Evolutionary conservation across 2,888 invertebrate genomes (phyloP).

Genomic region (Lycocerus yunnanus): DNA sequence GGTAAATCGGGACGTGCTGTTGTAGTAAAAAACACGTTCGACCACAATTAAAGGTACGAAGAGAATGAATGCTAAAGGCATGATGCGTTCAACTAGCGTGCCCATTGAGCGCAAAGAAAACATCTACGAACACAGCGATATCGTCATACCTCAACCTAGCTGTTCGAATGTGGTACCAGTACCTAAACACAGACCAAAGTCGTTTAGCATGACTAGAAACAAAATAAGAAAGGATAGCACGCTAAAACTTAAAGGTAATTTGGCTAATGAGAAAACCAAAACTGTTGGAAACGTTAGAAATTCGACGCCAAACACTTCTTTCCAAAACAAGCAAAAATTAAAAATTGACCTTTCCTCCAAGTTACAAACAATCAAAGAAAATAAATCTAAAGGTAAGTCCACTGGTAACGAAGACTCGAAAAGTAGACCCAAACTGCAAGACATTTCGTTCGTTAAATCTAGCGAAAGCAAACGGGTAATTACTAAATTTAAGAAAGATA

Average conservation of each 20-base stretch:
- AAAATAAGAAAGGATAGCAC: conserved; percentile 12
- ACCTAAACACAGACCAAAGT: conserved; percentile 19
- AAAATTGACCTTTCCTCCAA: conserved; percentile 25
- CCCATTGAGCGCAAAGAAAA: conserved; percentile 51
- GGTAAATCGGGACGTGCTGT: conserved; percentile 44
- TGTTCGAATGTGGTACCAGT: conserved; percentile 38
- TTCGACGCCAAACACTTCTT: conserved; percentile 17
- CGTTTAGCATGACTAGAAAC: conserved; percentile 5
- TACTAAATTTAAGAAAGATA: conserved; percentile 46
- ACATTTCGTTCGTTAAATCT: conserved; percentile 52
- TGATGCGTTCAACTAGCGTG: conserved; percentile 37
- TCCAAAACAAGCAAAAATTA: conserved; percentile 16
- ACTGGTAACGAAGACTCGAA: conserved; percentile 22
- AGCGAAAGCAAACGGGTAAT: conserved; percentile 50
- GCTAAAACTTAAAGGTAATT: conserved; percentile 13
- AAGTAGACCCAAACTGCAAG: conserved; percentile 45
- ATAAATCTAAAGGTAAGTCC: conserved; percentile 15
- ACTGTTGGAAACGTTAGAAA: conserved; percentile 21
- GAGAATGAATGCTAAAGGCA: conserved; percentile 25
- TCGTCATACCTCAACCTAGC: conserved; percentile 40
- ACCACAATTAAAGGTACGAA: conserved; percentile 35
- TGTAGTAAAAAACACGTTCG: conserved; percentile 42
- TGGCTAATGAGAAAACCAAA: conserved; percentile 15
- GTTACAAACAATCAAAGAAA: conserved; percentile 32
- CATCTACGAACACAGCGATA: conserved; percentile 32